A percentile compares a stretch with the other conserved stretches of the same genome.
These are phyloP conservation scores for Tetramorium parvispinum DNA, from an alignment of 1,140 invertebrate genomes.

Conservation along the genomic window DNA sequence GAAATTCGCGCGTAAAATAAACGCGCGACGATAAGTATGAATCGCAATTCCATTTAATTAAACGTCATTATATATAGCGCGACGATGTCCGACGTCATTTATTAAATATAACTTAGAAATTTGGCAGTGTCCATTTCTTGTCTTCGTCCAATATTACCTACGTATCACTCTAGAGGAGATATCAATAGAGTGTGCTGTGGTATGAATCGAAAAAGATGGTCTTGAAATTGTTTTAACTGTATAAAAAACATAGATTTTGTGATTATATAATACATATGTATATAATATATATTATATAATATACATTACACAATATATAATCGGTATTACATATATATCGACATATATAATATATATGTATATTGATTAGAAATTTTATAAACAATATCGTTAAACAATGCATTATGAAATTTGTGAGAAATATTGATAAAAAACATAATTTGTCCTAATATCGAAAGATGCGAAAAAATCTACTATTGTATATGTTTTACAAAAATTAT, in stretches of 20 bases:
- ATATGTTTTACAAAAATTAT: slow-evolving; percentile 37
- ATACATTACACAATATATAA: too few species aligned
- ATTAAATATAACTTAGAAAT: slow-evolving; percentile 78
- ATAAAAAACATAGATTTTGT: not conserved
- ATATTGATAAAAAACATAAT: slow-evolving; percentile 4
- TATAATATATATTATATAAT: too few species aligned
- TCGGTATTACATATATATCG: too few species aligned
- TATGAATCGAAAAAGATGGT: slow-evolving; percentile 52
- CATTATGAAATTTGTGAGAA: not conserved
- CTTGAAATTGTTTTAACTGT: not conserved
- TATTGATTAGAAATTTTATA: not conserved
- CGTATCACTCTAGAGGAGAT: slow-evolving; percentile 54
- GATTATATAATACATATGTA: not conserved
- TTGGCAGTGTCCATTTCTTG: slow-evolving; percentile 79
- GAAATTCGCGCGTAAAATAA: slow-evolving; percentile 22
- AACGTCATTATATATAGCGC: slow-evolving; percentile 51
- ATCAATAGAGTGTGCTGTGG: slow-evolving; percentile 41
- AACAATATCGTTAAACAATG: not conserved
- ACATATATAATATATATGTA: not conserved
- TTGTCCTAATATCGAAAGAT: not conserved
- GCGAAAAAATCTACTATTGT: not conserved
- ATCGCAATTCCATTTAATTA: slow-evolving; percentile 56
- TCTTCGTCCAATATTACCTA: slow-evolving; percentile 68
- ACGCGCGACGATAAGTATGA: slow-evolving; percentile 31
- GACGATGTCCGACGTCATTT: slow-evolving; percentile 62